Evolutionary conservation across 1,140 invertebrate species (phyloP).

Genomic region (Anthonomus grandis): DNA sequence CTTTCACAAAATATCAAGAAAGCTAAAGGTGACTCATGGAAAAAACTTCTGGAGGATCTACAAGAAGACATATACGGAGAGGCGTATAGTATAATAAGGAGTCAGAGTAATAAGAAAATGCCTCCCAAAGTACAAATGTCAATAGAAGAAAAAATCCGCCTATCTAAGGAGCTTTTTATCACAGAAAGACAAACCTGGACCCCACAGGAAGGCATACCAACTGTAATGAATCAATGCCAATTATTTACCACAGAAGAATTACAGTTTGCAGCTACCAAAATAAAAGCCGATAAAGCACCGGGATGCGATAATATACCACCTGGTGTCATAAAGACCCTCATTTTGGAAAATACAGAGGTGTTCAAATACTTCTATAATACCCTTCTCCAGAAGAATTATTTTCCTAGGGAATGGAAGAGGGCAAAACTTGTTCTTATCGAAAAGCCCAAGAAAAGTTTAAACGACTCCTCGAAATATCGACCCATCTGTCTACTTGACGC

Average conservation of each 20-base stretch:
- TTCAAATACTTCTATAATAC: not conserved
- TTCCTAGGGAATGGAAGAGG: conserved; percentile 28
- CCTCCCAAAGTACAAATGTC: too few species aligned
- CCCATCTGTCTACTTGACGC: conserved; percentile 30
- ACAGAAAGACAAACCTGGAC: too few species aligned
- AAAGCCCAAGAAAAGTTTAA: conserved; percentile 10
- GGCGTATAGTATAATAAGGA: conserved; percentile 27
- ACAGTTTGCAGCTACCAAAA: conserved; percentile 1
- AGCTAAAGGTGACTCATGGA: too few species aligned
- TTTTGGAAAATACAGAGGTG: not conserved
- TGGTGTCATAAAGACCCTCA: conserved; percentile 23
- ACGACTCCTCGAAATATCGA: conserved; percentile 16
- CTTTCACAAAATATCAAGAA: too few species aligned
- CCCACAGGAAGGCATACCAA: too few species aligned
- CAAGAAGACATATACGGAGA: conserved; percentile 29
- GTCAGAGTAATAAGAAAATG: not conserved
- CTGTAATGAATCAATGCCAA: too few species aligned
- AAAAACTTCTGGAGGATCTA: conserved; percentile 19
- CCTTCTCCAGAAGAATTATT: conserved; percentile 7
- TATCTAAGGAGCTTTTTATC: too few species aligned
- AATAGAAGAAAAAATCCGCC: too few species aligned
- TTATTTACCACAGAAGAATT: too few species aligned
- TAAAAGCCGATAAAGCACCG: conserved; percentile 29
- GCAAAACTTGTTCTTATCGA: conserved; percentile 22
- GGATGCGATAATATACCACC: conserved; percentile 30